These are phyloP conservation scores for Oxygymnocypris stewartii DNA, from an alignment of 2,113 vertebrate genomes.

Conservation along the genomic window DNA sequence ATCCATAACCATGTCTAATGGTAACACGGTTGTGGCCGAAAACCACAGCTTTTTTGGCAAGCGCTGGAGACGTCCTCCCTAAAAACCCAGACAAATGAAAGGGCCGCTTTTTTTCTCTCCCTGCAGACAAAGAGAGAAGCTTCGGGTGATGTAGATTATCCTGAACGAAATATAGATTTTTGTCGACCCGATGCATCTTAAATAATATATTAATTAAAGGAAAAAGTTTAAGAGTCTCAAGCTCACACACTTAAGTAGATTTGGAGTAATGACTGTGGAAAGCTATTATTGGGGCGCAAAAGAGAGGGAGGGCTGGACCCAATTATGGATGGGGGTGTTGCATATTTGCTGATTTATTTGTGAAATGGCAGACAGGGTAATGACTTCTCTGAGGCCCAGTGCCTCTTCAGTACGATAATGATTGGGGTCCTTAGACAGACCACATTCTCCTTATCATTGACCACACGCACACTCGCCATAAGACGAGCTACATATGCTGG, in stretches of 20 bases:
- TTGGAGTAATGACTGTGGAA: constrained; percentile 42
- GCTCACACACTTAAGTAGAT: constrained; percentile 7
- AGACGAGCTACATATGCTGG: constrained; percentile 33
- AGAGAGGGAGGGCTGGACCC: constrained; percentile 47
- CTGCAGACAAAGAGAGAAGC: not conserved
- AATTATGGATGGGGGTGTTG: constrained; percentile 37
- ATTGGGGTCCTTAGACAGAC: constrained; percentile 41
- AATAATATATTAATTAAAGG: constrained; percentile 28
- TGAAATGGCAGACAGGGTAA: constrained; percentile 56
- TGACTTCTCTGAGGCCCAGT: constrained; percentile 49
- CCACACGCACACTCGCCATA: constrained; percentile 39
- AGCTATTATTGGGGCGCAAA: constrained; percentile 50
- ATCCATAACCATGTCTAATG: constrained; percentile 59
- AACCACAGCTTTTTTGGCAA: constrained; percentile 59
- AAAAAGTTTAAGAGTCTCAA: constrained; percentile 29
- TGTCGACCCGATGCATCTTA: not conserved
- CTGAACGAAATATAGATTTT: not conserved
- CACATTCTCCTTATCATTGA: constrained; percentile 39
- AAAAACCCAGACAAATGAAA: constrained; percentile 45
- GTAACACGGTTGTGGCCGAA: constrained; percentile 49
- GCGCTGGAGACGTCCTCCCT: not conserved
- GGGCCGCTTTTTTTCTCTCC: not conserved
- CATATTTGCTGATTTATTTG: constrained; percentile 55
- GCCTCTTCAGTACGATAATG: constrained; percentile 44
- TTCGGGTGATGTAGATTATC: not conserved